Base-by-base conservation (phyloP, 2,797 vertebrate species). In the Lacerta agilis region DNA sequence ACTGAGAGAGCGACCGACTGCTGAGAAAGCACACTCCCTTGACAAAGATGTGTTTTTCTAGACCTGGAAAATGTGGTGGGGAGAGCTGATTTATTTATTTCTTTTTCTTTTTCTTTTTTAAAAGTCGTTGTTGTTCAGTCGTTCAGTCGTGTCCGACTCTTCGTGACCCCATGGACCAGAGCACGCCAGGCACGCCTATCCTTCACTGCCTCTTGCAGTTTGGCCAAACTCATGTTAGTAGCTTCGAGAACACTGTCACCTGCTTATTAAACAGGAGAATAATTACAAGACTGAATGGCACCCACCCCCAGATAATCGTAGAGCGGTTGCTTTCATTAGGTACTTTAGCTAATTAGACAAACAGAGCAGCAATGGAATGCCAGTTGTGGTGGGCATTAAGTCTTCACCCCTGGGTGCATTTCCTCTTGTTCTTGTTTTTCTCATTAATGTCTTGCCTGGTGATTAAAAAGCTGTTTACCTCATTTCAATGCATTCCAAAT, bases 231-330 rank as follows among this genome's bases (percentile, higher is more conserved):
- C n/a, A n/a, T n/a, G n/a, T n/a, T n/a, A n/a, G n/a, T n/a, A n/a
- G n/a, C n/a, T n/a, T n/a, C n/a, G n/a, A n/a, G n/a, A n/a, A n/a
- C n/a, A n/a, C n/a, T n/a, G 72, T 27, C 29, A 41, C 23, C 25
- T 77, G 45, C 64, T 82, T 69, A 86, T 82, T 76, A 78, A 86
- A 77, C 27, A 58, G 72, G 13, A 82, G 23, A 61, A 71, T 71
- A 77, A 82, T 82, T 82, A 41, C 43, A 69, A 13, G 25, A 45
- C 45, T 10, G 75, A 79, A 69, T 69, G 29, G 17, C 18, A 33
- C 76, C 38, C 43, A 15, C 17, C 66, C 38, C 45, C 13, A 17
- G 49, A 61, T 29, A 82, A 64, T 49, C 29, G 49, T 25, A 41
- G 43, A 5, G 9, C 38, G 6, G 38, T 61, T 77, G n/a, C 67